Conservation (phyloP, 2,797 vertebrate species). For the Pagetopsis macropterus region DNA sequence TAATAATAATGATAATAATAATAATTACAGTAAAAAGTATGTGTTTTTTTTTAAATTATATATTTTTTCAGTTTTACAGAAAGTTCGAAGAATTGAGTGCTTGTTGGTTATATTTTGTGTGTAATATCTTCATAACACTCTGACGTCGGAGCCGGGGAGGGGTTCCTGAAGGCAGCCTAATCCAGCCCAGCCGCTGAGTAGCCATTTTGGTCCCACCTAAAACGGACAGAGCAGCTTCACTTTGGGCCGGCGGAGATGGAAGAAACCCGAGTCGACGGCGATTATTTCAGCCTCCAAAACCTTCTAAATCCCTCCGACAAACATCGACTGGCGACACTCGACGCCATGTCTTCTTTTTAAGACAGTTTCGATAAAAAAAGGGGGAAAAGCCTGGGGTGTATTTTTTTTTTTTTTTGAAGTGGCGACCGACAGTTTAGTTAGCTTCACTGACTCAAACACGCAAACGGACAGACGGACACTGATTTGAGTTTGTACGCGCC, state of each 20-base stretch:
- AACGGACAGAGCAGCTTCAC: slow-evolving; percentile 72
- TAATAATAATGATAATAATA: too few species aligned
- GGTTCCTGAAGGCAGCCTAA: slow-evolving; percentile 77
- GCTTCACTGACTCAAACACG: slow-evolving; percentile 51
- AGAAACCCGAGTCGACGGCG: slow-evolving; percentile 73
- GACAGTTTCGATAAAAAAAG: slow-evolving; percentile 5
- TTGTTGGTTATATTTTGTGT: too few species aligned
- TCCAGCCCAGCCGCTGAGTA: slow-evolving; percentile 84
- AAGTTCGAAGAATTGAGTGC: too few species aligned
- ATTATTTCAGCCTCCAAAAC: slow-evolving; percentile 40
- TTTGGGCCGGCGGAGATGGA: slow-evolving; percentile 78
- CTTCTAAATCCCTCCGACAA: slow-evolving; percentile 17
- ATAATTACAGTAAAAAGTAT: too few species aligned
- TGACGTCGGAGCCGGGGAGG: slow-evolving; percentile 49
- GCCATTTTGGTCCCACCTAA: slow-evolving; percentile 95
- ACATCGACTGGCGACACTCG: slow-evolving; percentile 9
- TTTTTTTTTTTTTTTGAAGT: slow-evolving; percentile 53
- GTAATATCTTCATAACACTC: background rate
- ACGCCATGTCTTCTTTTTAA: slow-evolving; percentile 49
- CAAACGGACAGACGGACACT: slow-evolving; percentile 55
- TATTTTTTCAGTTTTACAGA: too few species aligned
- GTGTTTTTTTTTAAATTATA: too few species aligned
- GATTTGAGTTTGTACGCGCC: slow-evolving; percentile 37
- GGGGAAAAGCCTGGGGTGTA: slow-evolving; percentile 28
- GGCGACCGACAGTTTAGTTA: slow-evolving; percentile 65